Percentiles rank a stretch among this genome's conserved stretches.
Evolutionary conservation across 23 tunicate genomes (phyloP).

Genomic region (Trididemnum clinides): DNA sequence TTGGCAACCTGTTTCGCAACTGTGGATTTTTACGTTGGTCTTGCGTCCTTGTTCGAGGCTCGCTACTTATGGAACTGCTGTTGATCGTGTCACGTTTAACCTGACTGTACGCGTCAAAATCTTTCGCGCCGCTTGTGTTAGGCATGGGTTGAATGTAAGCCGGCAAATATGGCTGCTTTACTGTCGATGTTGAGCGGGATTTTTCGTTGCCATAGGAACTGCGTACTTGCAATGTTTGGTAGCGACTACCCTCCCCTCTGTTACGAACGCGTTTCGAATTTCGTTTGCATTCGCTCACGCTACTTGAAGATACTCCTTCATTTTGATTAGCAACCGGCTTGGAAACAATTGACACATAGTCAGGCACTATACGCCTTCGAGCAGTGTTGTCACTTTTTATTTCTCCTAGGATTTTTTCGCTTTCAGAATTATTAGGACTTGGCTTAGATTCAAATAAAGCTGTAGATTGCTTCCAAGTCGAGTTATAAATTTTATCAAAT

Average conservation of each 20-base stretch:
- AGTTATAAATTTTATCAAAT: slow-evolving; percentile 3
- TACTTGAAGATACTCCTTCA: background rate
- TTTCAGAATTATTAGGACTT: background rate
- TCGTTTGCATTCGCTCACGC: background rate
- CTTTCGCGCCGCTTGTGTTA: background rate
- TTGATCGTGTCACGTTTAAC: slow-evolving; percentile 8
- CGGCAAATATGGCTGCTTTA: background rate
- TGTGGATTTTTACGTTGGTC: background rate
- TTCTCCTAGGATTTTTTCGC: background rate
- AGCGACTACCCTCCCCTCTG: slow-evolving; percentile 1
- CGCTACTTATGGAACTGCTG: background rate
- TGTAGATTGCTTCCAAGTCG: background rate
- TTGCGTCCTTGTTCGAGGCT: background rate
- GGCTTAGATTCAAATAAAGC: background rate
- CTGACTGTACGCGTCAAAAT: background rate
- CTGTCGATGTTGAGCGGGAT: background rate
- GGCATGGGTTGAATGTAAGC: background rate
- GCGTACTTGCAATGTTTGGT: slow-evolving; percentile 7
- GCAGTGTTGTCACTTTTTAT: background rate
- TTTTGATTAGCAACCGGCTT: background rate
- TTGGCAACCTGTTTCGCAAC: background rate
- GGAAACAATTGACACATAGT: background rate
- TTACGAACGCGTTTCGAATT: background rate
- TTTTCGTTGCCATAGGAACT: background rate
- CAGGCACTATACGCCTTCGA: background rate